phyloP scores from a whole-genome alignment of 2,113 vertebrate genomes.

The Sardina pilchardus region DNA sequence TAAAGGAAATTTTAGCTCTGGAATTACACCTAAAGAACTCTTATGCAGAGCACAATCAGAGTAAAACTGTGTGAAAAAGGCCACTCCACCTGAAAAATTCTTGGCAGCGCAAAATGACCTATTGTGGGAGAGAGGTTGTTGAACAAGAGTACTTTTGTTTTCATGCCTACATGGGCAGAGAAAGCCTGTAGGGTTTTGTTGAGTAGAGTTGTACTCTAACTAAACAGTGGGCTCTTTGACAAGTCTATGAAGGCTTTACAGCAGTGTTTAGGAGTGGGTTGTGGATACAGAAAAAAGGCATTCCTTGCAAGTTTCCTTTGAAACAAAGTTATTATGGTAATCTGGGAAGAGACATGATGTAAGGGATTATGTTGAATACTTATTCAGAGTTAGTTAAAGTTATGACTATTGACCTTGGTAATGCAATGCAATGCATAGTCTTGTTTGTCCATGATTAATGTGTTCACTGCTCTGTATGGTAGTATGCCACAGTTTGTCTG shows the following conservation, averaged over 20 bases:
- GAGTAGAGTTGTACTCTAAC: conserved; percentile 29
- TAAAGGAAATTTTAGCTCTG: no score
- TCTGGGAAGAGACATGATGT: neutral
- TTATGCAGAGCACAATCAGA: neutral
- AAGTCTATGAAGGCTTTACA: neutral
- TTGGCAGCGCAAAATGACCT: neutral
- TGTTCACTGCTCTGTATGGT: no score
- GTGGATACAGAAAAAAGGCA: neutral
- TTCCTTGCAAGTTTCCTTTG: neutral
- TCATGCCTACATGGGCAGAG: conserved; percentile 29
- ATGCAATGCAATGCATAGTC: neutral
- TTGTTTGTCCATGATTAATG: neutral
- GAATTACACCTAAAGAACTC: neutral
- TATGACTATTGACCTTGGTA: neutral
- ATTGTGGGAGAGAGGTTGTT: neutral
- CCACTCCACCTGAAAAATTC: neutral
- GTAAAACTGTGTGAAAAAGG: conserved; percentile 5
- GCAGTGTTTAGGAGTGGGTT: conserved; percentile 13
- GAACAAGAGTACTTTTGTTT: conserved; percentile 37
- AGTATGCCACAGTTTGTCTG: no score
- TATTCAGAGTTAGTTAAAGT: neutral
- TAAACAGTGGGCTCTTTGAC: conserved; percentile 25
- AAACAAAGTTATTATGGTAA: neutral
- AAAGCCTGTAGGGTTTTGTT: neutral
- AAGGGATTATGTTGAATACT: neutral